Conservation (phyloP, 2,888 invertebrate genomes). For the Philhelius pedissequus region DNA sequence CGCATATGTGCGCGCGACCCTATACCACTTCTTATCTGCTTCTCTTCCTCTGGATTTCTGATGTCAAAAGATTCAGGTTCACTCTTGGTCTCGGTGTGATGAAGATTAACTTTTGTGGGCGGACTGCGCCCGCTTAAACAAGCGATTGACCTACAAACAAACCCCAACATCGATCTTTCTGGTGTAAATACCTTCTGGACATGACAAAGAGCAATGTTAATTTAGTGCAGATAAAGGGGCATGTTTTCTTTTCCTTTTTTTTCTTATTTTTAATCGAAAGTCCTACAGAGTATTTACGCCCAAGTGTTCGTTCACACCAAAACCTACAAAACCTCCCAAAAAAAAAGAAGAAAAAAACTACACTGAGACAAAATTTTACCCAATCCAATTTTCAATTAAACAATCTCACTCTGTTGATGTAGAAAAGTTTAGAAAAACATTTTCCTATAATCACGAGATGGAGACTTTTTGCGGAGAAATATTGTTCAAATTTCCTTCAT, state of each 20-base stretch:
- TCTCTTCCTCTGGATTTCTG: conserved; percentile 6
- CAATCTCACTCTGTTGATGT: background rate
- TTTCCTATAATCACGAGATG: too few species aligned
- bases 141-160: conserved; percentile 61
- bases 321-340: background rate
- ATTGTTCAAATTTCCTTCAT: too few species aligned
- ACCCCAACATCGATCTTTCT: conserved; percentile 41
- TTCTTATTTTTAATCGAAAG: conserved; percentile 41
- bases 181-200: conserved; percentile 65
- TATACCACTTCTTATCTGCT: background rate
- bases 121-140: conserved; percentile 6
- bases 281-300: conserved; percentile 38
- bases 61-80: conserved; percentile 39
- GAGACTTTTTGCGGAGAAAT: too few species aligned
- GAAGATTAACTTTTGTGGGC: conserved; percentile 42
- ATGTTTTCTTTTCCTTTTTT: conserved; percentile 10
- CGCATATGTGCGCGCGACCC: conserved; percentile 35
- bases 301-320: conserved; percentile 20
- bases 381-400: too few species aligned
- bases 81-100: background rate
- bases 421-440: background rate
- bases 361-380: background rate
- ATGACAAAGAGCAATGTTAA: conserved; percentile 63
- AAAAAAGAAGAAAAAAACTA: background rate
- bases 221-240: conserved; percentile 57